Percentiles rank a stretch among this genome's conserved stretches.
Conservation (phyloP, 2,888 invertebrate species). For the Ormyrus rosae region DNA sequence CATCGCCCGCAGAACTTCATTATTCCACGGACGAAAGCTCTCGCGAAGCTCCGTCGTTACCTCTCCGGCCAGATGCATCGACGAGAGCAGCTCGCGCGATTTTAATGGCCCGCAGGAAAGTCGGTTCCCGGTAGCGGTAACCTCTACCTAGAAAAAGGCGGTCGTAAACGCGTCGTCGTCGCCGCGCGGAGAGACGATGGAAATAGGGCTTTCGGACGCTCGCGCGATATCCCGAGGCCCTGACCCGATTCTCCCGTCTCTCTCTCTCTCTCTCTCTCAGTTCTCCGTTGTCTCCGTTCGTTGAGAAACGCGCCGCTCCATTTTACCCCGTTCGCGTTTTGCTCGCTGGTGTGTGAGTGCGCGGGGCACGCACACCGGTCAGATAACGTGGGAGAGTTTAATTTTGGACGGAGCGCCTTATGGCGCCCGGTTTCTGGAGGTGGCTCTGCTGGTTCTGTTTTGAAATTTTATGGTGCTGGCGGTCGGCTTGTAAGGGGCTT, state of each 20-base stretch:
- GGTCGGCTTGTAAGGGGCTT: no score
- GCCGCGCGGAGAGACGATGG: slow-evolving; percentile 9
- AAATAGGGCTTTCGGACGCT: slow-evolving; percentile 39
- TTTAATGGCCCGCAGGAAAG: background rate
- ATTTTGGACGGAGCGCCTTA: slow-evolving; percentile 4
- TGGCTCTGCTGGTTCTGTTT: background rate
- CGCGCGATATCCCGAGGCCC: slow-evolving; percentile 45
- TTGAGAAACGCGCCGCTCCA: slow-evolving; percentile 27
- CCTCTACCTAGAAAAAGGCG: slow-evolving; percentile 21
- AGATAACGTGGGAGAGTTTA: slow-evolving; percentile 31
- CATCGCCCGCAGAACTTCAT: no score
- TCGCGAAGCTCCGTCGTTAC: no score
- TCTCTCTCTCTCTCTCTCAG: slow-evolving; percentile 16
- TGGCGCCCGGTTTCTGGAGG: no score
- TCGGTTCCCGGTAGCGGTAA: background rate
- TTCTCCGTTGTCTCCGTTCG: background rate
- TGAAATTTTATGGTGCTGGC: no score
- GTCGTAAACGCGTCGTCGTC: background rate
- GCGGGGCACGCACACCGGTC: no score
- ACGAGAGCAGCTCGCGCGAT: background rate
- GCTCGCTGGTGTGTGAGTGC: background rate
- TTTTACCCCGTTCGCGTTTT: slow-evolving; percentile 10
- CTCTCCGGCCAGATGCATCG: no score
- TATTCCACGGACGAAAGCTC: no score
- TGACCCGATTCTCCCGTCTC: slow-evolving; percentile 45